A percentile compares a stretch with the other conserved stretches of the same genome.
phyloP scores from a whole-genome alignment of 1,140 invertebrate species.

The Himalopsyche phryganea region DNA sequence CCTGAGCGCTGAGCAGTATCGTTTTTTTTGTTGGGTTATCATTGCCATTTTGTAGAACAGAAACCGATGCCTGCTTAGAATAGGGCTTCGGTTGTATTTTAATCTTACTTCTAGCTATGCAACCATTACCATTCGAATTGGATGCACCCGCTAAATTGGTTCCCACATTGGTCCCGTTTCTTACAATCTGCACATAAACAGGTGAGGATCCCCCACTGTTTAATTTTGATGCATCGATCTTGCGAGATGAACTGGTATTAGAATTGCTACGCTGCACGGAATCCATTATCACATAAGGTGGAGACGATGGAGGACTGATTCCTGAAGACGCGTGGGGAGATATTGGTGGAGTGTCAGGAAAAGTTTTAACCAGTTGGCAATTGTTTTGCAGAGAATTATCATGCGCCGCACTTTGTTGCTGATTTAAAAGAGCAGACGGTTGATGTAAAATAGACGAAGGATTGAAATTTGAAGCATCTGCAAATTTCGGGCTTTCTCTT shows the following conservation, averaged over 20 bases:
- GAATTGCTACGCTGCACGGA: no score
- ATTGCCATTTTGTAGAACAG: constrained; percentile 6
- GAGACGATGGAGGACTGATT: constrained; percentile 29
- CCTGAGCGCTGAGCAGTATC: constrained; percentile 24
- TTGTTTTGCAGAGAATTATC: no score
- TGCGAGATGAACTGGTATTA: no score
- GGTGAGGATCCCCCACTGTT: neutral
- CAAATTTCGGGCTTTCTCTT: constrained; percentile 16
- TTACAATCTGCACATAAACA: neutral
- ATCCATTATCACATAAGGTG: neutral
- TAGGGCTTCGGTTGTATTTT: constrained; percentile 32
- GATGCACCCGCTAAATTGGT: no score
- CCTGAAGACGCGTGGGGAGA: constrained; percentile 10
- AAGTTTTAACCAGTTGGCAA: neutral
- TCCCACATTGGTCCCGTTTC: neutral
- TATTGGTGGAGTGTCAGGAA: constrained; percentile 24
- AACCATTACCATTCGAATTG: constrained; percentile 1
- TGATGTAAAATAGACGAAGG: neutral
- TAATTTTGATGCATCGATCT: neutral
- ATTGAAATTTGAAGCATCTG: neutral
- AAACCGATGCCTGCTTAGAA: neutral
- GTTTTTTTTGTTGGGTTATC: constrained; percentile 21
- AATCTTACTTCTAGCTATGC: constrained; percentile 18
- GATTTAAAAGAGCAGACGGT: neutral
- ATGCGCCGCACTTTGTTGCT: neutral